A percentile compares a stretch with the other conserved stretches of the same genome.
Evolutionary conservation across 2,888 invertebrate genomes (phyloP).

Genomic region (Drosophila neoperkinsi): DNA sequence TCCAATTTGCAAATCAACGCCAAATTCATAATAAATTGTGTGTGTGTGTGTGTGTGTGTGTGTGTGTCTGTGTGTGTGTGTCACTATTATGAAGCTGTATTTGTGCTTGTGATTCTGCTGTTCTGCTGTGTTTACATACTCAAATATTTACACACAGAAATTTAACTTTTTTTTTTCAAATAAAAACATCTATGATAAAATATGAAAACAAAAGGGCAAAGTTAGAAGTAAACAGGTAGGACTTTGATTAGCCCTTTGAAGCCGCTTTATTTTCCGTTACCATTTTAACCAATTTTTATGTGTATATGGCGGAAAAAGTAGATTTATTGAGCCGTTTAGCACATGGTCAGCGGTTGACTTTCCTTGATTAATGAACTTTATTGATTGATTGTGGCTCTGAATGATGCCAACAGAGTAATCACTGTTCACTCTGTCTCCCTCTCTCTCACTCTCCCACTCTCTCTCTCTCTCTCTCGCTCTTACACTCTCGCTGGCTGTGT

Average conservation of each 20-base stretch:
- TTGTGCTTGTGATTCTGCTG: background rate
- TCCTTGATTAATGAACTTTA: slow-evolving; percentile 47
- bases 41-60: no score
- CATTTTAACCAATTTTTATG: background rate
- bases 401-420: slow-evolving; percentile 14
- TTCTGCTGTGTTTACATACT: background rate
- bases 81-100: background rate
- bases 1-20: no score
- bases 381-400: slow-evolving; percentile 45
- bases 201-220: background rate
- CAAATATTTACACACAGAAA: background rate
- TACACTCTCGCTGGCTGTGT: background rate
- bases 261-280: background rate
- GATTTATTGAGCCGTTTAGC: slow-evolving; percentile 33
- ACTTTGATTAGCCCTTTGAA: background rate
- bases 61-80: no score
- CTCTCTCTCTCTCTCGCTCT: background rate
- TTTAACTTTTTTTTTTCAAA: no score
- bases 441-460: background rate
- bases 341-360: slow-evolving; percentile 31
- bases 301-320: background rate
- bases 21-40: background rate
- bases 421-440: background rate
- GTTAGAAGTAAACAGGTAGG: background rate
- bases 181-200: background rate